A percentile compares a stretch with the other conserved stretches of the same genome.
Evolutionary conservation across 2,113 vertebrate species (phyloP).

Genomic region (Ptilorrhoa leucosticta): DNA sequence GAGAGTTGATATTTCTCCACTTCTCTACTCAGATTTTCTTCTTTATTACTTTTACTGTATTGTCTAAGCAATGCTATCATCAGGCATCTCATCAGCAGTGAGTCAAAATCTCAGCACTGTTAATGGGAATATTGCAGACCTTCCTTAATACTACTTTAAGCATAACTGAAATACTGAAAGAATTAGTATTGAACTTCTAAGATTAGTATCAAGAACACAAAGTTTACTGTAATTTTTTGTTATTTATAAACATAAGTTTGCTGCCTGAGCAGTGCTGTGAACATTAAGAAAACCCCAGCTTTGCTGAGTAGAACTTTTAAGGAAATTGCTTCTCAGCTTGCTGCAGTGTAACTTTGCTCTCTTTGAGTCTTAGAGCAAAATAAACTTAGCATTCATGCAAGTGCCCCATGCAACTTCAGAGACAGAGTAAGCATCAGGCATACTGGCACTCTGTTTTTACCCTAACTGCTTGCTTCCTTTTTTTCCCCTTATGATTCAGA

Average conservation of each 20-base stretch:
- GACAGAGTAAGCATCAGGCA: neutral
- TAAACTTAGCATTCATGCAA: neutral
- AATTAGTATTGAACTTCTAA: neutral
- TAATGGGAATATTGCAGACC: neutral
- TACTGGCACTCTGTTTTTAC: neutral
- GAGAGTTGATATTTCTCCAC: neutral
- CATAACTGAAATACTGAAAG: neutral
- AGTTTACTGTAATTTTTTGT: neutral
- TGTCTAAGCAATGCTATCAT: neutral
- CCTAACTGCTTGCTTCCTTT: neutral
- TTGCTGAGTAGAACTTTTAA: neutral
- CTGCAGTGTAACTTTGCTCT: neutral
- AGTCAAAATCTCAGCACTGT: neutral
- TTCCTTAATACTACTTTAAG: neutral
- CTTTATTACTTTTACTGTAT: neutral
- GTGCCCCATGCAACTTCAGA: neutral
- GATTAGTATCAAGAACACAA: neutral
- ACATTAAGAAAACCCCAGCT: neutral
- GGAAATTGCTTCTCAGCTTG: neutral
- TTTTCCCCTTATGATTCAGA: neutral
- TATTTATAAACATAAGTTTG: neutral
- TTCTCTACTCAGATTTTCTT: neutral
- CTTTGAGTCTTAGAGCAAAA: neutral
- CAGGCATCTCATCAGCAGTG: neutral
- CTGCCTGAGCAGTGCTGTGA: neutral